Base-by-base conservation (phyloP, 2,888 invertebrate species). In the Cephus pygmeus region DNA sequence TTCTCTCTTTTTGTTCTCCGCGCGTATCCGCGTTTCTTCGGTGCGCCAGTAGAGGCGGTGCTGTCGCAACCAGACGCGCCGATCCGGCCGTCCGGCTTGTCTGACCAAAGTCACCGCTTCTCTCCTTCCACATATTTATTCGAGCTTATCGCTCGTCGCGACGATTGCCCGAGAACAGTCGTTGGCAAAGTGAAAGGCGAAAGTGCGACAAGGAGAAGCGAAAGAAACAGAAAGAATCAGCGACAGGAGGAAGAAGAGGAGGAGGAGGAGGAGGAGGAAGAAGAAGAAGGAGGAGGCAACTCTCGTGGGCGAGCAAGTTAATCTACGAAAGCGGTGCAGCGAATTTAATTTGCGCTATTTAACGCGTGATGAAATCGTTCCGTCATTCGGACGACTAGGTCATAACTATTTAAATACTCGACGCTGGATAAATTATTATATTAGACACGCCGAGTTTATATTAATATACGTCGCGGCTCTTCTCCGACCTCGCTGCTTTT, bases 391-490 rank as follows among this genome's bases (percentile, higher is more conserved):
- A 73, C 79, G 78, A 87, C 84, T 87, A 87, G 89, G 87, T 90
- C 89, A 87, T 89, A 89, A 90, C 88, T 90, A 87, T 89, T 91
- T 90, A 90, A 90, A 89, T 86, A 86, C 85, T 84, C 85, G 85
- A 80, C 83, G 84, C 85, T 81, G 86, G 86, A 88, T 87, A 87
- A 90, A 89, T 90, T 88, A 88, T 89, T 89, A 86, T 87, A 88
- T 90, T 87, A 88, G 90, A 90, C 90, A 89, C 86, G 87, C 87
- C 87, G 84, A 88, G 87, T 89, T 90, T 89, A 85, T 87, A 89
- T 88, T 88, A 89, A 89, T 88, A 87, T 84, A 83, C 75, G 76
- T 77, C 78, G 79, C 77, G 76, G 77, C 75, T 73, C 40, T 30
- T 56, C 40, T 15, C 23, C 40, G 40, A 56, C 40, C 40, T 56